A percentile compares a stretch with the other conserved stretches of the same genome.
These are phyloP conservation scores for Alouatta caraya DNA, from an alignment of 2,797 vertebrate species.

Conservation along the genomic window DNA sequence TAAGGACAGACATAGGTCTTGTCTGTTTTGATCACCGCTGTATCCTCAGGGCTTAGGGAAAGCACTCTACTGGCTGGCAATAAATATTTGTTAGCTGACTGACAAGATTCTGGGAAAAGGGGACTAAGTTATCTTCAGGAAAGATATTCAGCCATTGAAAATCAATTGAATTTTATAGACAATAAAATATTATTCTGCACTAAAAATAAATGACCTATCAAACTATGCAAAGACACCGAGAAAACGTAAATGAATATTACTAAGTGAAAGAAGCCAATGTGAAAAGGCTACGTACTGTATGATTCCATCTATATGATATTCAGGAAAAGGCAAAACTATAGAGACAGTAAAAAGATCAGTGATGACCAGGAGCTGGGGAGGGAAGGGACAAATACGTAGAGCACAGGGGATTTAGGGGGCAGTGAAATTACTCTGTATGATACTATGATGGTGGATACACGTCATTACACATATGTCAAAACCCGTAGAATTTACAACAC, in stretches of 20 bases:
- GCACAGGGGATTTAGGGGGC: background rate
- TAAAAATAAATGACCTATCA: background rate
- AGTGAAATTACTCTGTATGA: background rate
- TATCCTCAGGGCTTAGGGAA: background rate
- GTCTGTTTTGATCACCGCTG: background rate
- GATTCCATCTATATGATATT: background rate
- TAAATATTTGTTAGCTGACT: background rate
- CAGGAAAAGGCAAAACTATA: background rate
- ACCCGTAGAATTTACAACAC: background rate
- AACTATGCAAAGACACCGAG: background rate
- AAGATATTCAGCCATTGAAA: slow-evolving; percentile 50
- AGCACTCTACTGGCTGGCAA: background rate
- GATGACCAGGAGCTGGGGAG: background rate
- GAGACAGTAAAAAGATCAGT: background rate
- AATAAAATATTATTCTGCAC: background rate
- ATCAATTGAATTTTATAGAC: background rate
- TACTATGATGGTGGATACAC: background rate
- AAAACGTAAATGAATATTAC: background rate
- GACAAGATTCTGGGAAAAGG: background rate
- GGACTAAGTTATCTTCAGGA: background rate
- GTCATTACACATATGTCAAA: background rate
- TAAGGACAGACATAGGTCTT: background rate
- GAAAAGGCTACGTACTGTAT: background rate
- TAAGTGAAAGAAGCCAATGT: background rate
- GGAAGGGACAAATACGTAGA: fast-evolving